Evolutionary conservation across 2,113 vertebrate species (phyloP), one percentile per base, ranked within the genome.

Genomic region (Peromyscus leucopus): DNA sequence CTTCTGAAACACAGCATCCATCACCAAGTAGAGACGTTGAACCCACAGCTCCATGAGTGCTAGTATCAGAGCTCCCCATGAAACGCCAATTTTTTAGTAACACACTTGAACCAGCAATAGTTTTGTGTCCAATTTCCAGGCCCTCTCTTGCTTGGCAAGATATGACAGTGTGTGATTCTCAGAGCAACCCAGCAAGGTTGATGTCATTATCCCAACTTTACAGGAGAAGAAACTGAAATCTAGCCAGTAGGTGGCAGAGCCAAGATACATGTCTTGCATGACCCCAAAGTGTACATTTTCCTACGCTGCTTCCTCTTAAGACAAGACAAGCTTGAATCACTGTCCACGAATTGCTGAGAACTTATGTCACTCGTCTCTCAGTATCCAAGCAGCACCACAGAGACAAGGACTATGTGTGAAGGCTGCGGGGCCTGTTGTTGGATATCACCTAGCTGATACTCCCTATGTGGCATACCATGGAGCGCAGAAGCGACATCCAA

Each of bases 181-280:
- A 22, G 24, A 84, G 69, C 36, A 51, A 10, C 33, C 46, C 57
- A 80, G 57, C 71, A 57, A 42, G 3, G 4, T 39, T 67, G 48
- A 91, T 36, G 33, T 36, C 33, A 78, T 91, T 28, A 28, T 80
- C 69, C 57, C 65, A 80, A n/a, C 80, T 96, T 95, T 42, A 48
- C 5, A n/a, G 31, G 55, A n/a, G 42, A 69, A 63, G 61, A 78
- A 51, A 61, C 31, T 7, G 28, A 89, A 39, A n/a, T 28, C 83
- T 67, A 57, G 39, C 17, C 17, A 55, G 39, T 42, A 82, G 42
- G 11, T 51, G 46, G 55, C 21, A 63, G 84, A 95, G 59, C 31
- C 8, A 10, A 51, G 46, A 39, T 83, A 85, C 95, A 89, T 91
- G 46, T 0, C 10, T 75, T 61, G 57, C 46, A 28, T 15, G 36